Evolutionary conservation across 2,113 vertebrate species (phyloP).

Genomic region (Sinosuthora webbiana): DNA sequence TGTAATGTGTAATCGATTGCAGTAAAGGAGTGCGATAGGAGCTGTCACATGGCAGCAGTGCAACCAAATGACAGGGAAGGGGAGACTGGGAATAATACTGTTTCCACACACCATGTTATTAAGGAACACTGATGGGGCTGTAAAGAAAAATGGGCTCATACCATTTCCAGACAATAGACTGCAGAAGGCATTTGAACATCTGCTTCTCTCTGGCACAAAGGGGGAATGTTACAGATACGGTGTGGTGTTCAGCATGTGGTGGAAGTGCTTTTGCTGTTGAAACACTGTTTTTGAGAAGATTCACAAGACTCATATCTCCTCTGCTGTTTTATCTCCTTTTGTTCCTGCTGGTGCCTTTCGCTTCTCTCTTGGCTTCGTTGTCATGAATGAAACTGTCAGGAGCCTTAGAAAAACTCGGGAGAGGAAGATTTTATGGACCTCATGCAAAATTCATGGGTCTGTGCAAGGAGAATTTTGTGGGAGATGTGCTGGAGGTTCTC

Average conservation of each 20-base stretch:
- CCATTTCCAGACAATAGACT: slow-evolving; percentile 9
- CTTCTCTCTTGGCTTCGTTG: background rate
- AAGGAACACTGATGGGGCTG: background rate
- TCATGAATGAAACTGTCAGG: background rate
- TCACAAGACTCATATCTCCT: background rate
- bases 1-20: background rate
- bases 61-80: background rate
- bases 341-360: background rate
- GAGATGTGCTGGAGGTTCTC: background rate
- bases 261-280: background rate
- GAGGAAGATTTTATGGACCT: background rate
- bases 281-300: background rate
- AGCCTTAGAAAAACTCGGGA: background rate
- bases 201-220: background rate
- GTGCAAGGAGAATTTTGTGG: background rate
- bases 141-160: background rate
- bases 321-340: background rate
- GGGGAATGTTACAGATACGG: background rate
- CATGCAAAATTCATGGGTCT: background rate
- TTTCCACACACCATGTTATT: background rate
- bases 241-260: background rate
- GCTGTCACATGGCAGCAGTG: background rate
- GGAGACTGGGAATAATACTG: background rate
- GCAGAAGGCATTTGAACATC: slow-evolving; percentile 14
- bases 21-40: background rate